Evolutionary conservation across 2,113 vertebrate genomes (phyloP).

Genomic region (Pseudorasbora parva): DNA sequence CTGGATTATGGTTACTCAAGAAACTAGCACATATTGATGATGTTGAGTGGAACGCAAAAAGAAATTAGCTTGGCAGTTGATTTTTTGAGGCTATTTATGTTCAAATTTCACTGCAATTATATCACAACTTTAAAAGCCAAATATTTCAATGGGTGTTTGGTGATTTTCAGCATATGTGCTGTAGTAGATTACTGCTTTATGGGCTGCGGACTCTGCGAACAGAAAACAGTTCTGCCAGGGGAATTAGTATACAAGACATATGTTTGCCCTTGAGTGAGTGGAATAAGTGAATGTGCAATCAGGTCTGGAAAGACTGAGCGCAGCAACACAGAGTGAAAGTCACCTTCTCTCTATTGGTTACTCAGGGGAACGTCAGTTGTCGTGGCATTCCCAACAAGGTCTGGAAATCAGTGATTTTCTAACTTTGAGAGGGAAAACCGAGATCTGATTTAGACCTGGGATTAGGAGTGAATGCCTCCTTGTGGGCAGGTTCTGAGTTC

Average conservation of each 20-base stretch:
- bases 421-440: not conserved
- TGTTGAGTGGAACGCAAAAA: not conserved
- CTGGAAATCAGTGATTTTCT: slow-evolving; percentile 10
- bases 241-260: slow-evolving; percentile 32
- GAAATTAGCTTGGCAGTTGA: not conserved
- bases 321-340: not conserved
- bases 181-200: not conserved
- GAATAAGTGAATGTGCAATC: slow-evolving; percentile 33
- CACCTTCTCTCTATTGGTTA: not conserved
- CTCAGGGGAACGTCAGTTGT: not conserved
- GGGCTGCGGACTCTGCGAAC: not conserved
- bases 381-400: not conserved
- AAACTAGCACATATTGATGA: not conserved
- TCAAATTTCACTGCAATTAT: not conserved
- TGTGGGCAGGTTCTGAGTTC: slow-evolving; percentile 5
- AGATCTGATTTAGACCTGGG: not conserved
- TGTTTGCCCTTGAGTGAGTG: slow-evolving; percentile 42
- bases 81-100: not conserved
- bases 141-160: not conserved
- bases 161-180: not conserved
- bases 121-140: not conserved
- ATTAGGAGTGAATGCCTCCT: not conserved
- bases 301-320: slow-evolving; percentile 7
- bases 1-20: not conserved
- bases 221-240: slow-evolving; percentile 15